phyloP scores from a whole-genome alignment of 2,113 vertebrate genomes.

The Lamprologus lemairii region DNA sequence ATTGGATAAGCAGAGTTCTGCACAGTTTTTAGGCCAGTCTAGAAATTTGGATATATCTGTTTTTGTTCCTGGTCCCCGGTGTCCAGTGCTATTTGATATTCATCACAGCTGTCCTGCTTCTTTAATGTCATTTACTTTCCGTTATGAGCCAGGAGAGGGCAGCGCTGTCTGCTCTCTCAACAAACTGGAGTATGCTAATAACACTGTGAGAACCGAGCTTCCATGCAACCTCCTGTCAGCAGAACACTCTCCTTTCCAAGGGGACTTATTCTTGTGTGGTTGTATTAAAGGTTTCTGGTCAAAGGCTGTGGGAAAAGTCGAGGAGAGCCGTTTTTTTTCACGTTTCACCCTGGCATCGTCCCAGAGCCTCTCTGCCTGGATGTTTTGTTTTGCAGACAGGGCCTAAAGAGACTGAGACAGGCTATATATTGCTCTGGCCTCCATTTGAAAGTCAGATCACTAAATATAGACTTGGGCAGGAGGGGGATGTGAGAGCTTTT shows the following conservation, averaged over 20 bases:
- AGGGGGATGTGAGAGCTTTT: constrained; percentile 2
- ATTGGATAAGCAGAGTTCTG: background rate
- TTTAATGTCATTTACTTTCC: background rate
- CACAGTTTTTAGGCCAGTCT: background rate
- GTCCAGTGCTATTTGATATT: constrained; percentile 10
- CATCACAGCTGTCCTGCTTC: background rate
- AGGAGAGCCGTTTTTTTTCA: constrained; percentile 10
- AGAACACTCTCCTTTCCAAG: constrained; percentile 26
- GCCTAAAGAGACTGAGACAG: constrained; percentile 17
- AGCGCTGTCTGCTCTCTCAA: constrained; percentile 4
- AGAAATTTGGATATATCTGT: background rate
- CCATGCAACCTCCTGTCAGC: constrained; percentile 31
- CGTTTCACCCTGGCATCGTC: constrained; percentile 21
- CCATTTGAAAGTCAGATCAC: constrained; percentile 48
- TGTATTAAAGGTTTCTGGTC: constrained; percentile 25
- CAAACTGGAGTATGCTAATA: constrained; percentile 27
- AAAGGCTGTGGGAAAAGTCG: constrained; percentile 59
- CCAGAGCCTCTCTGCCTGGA: background rate
- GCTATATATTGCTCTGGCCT: constrained; percentile 52
- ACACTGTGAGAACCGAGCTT: constrained; percentile 25
- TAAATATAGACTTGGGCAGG: constrained; percentile 40
- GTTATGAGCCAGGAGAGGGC: constrained; percentile 49
- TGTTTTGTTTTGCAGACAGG: constrained; percentile 11
- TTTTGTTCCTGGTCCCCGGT: background rate
- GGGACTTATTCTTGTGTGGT: constrained; percentile 11